Conservation (phyloP, 2,113 vertebrate genomes). For the Sula dactylatra region DNA sequence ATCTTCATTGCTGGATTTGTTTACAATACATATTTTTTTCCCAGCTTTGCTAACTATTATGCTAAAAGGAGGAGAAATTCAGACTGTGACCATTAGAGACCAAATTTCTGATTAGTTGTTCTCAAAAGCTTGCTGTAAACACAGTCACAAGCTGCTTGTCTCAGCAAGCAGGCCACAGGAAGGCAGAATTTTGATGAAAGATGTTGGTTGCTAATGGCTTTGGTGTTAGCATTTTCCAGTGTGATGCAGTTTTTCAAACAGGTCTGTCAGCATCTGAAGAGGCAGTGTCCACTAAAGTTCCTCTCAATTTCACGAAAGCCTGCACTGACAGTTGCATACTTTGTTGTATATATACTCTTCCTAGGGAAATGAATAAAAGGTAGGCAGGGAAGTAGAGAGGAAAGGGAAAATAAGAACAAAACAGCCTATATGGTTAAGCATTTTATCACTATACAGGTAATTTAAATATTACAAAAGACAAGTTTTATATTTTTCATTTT, state of each 20-base stretch:
- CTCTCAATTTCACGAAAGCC: neutral
- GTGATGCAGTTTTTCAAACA: neutral
- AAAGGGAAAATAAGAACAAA: neutral
- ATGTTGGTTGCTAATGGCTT: neutral
- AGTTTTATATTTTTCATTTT: neutral
- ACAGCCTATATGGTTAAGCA: neutral
- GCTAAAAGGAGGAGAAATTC: neutral
- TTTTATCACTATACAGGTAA: neutral
- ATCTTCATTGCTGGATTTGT: neutral
- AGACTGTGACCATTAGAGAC: neutral
- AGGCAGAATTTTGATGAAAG: neutral
- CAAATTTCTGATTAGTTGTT: neutral
- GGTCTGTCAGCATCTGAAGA: neutral
- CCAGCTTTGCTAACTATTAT: neutral
- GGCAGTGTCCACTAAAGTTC: neutral
- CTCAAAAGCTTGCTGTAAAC: neutral
- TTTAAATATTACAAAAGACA: neutral
- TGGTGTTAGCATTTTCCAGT: neutral
- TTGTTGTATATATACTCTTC: neutral
- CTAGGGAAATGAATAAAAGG: neutral
- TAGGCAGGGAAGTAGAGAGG: neutral
- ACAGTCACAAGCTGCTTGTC: neutral
- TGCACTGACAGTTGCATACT: neutral
- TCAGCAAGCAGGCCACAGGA: neutral
- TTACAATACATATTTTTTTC: neutral